Conservation (phyloP, 2,113 vertebrate species). For the Oxyruncus cristatus region DNA sequence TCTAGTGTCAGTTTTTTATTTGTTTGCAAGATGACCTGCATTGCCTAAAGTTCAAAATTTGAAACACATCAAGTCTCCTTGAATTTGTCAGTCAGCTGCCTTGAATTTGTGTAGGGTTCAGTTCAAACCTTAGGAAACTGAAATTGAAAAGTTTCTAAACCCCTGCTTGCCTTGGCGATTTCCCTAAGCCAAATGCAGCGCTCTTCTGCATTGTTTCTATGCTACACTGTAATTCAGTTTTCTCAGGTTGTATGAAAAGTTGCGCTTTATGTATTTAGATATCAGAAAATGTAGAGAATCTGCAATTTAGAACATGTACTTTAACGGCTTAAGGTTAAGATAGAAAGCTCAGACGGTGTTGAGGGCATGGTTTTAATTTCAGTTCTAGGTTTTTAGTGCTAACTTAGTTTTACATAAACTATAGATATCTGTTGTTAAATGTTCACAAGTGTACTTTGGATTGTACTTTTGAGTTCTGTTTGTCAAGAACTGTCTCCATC, state of each 20-base stretch:
- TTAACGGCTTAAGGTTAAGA: not conserved
- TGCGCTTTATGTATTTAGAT: not conserved
- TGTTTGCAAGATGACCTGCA: not conserved
- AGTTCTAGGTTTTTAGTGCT: not conserved
- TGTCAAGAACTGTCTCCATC: not conserved
- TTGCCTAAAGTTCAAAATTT: not conserved
- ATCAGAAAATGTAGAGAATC: not conserved
- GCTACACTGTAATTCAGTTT: not conserved
- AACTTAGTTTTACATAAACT: not conserved
- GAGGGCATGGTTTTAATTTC: not conserved
- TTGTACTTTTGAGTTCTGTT: not conserved
- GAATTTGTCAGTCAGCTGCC: not conserved
- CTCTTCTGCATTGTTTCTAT: not conserved
- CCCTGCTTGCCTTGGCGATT: not conserved
- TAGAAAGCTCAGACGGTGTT: not conserved
- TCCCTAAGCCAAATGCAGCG: not conserved
- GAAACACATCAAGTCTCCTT: not conserved
- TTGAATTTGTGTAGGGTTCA: not conserved
- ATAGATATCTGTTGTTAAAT: not conserved
- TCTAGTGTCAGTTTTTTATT: not conserved
- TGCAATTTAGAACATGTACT: not conserved
- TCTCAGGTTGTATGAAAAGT: not conserved
- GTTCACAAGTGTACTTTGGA: not conserved
- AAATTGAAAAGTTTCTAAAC: not conserved
- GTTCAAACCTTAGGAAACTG: not conserved